Base-by-base conservation (phyloP, 2,888 invertebrate species). In the Thymelicus acteon region DNA sequence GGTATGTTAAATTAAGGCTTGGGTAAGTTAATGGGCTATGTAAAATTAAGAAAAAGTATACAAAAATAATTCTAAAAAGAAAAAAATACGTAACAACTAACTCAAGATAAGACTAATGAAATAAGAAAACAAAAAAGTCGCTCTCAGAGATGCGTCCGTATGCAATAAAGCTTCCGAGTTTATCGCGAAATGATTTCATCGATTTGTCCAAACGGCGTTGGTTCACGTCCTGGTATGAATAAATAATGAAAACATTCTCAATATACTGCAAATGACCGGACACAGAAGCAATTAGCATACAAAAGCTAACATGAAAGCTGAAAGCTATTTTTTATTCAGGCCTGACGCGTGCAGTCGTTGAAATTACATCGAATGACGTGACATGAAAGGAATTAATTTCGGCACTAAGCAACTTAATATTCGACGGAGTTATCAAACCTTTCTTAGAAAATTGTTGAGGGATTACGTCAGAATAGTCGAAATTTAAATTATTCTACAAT, bases 251-350 rank as follows among this genome's bases (percentile, higher is more conserved):
- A 64, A 7, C 15, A 24, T 44, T 52, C 19, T 52, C 65, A 57
- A 57, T 65, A 57, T 54, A 65, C 40, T 57, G 65, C 65, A 65
- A 65, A 65, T 65, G 65, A 47, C 65, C 24, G 44, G 44, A 65
- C 65, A 24, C 57, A 57, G 65, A 65, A 57, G 40, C 57, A 19
- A 65, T 65, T 65, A 44, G 57, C 57, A 65, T 65, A 57, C 65
- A n/a, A 44, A 65, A 1, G 39, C 19, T 39, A 19, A 19, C 60
- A 44, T 65, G 65, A 65, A 24, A 65, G 44, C 44, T 65, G 24
- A 57, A 65, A 49, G 61, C 61, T 12, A 63, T 63, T 49, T 37
- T 63, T 63, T 49, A 63, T 49, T 63, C 37, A 49, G 49, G 37
- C 48, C 12, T 63, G n/a, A 31, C 48, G 15, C 49, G 39, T 31